These are phyloP conservation scores for Triplophysa siluroides DNA, from an alignment of 2,113 vertebrate genomes.

Conservation along the genomic window DNA sequence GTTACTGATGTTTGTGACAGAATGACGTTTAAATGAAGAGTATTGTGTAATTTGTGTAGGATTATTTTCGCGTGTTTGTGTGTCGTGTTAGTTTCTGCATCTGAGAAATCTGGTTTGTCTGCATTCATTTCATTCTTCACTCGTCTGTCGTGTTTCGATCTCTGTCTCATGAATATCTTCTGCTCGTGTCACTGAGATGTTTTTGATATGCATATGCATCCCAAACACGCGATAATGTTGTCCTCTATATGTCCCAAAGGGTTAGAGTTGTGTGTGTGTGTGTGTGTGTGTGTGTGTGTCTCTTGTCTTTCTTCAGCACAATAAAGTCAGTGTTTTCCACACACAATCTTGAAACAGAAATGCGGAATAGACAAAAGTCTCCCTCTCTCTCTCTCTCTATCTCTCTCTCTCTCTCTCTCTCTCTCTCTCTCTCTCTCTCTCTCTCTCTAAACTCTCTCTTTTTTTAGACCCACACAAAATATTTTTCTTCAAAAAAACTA, in stretches of 20 bases:
- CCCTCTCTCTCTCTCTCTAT: conserved; percentile 50
- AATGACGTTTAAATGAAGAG: neutral
- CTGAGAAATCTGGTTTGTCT: conserved; percentile 35
- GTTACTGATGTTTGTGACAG: no score
- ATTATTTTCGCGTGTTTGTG: neutral
- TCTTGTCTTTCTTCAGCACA: conserved; percentile 29
- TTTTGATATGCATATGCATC: neutral
- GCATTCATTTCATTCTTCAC: conserved; percentile 38
- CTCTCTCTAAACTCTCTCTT: no score
- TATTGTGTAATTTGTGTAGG: neutral
- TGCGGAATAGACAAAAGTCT: conserved; percentile 63
- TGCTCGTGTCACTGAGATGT: neutral
- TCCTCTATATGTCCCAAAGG: no score
- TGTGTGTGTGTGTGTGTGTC: neutral
- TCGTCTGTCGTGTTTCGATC: neutral
- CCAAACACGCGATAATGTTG: neutral
- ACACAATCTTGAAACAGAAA: conserved; percentile 49
- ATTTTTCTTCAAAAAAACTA: no score
- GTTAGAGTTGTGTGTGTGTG: neutral
- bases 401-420: no score
- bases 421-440: no score
- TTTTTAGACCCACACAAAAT: no score
- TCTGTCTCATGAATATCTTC: no score
- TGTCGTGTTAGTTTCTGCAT: conserved; percentile 9
- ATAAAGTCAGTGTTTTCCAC: conserved; percentile 35